Percentiles rank a stretch among this genome's conserved stretches.
These are phyloP conservation scores for Tetragonula carbonaria DNA, from an alignment of 2,888 invertebrate species.

Conservation along the genomic window DNA sequence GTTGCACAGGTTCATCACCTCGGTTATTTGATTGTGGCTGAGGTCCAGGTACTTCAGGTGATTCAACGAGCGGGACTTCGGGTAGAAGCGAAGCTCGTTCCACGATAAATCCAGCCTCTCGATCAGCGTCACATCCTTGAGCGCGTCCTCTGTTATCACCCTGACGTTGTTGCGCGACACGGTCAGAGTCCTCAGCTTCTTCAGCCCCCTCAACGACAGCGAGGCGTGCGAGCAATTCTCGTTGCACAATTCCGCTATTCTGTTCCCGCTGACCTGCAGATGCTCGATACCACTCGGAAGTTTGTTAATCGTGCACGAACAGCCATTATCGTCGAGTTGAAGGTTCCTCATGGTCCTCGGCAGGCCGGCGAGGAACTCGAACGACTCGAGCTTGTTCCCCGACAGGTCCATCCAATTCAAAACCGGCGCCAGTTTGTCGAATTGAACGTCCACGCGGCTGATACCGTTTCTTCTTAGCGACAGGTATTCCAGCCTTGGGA, in stretches of 20 bases:
- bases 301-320: conserved; percentile 41
- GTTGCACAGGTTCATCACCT: neutral
- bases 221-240: conserved; percentile 32
- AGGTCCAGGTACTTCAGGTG: conserved; percentile 13
- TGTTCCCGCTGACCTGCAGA: conserved; percentile 64
- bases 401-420: conserved; percentile 26
- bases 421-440: conserved; percentile 5
- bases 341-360: conserved; percentile 13
- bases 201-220: neutral
- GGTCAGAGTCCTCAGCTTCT: conserved; percentile 13
- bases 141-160: neutral
- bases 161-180: conserved; percentile 43
- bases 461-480: conserved; percentile 4
- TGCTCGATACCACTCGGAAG: conserved; percentile 37
- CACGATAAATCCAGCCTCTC: conserved; percentile 39
- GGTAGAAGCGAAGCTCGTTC: conserved; percentile 5
- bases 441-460: neutral
- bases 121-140: neutral
- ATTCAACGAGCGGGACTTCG: neutral
- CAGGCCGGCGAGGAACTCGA: conserved; percentile 14
- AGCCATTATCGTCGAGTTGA: conserved; percentile 73
- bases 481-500: conserved; percentile 6
- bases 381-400: conserved; percentile 37
- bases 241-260: conserved; percentile 56
- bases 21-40: conserved; percentile 24